Conservation (phyloP, 2,113 vertebrate genomes). For the Hippopotamus amphibius region DNA sequence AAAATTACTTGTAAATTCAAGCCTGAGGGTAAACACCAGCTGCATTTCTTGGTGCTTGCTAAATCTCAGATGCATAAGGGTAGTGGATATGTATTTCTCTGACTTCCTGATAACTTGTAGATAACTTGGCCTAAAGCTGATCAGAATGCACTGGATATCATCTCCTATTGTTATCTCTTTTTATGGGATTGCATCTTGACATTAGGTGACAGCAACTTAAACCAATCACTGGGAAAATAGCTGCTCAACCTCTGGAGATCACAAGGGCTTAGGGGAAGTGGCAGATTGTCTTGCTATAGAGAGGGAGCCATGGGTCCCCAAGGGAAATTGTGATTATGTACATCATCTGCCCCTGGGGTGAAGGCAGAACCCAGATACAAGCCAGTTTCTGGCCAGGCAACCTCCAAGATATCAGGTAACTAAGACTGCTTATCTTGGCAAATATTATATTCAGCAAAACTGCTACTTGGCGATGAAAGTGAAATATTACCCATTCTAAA, state of each 20-base stretch:
- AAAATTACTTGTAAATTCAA: neutral
- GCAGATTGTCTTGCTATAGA: neutral
- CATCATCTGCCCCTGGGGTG: rapidly evolving
- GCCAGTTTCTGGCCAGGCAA: neutral
- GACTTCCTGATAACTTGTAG: neutral
- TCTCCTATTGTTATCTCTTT: neutral
- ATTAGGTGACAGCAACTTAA: neutral
- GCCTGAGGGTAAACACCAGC: neutral
- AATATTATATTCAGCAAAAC: neutral
- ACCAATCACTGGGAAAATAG: neutral
- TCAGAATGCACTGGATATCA: neutral
- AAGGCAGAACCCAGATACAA: neutral
- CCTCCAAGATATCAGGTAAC: neutral
- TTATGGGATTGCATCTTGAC: neutral
- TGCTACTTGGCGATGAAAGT: neutral
- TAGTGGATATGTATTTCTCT: neutral
- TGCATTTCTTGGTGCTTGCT: neutral
- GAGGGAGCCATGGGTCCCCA: neutral
- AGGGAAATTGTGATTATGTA: neutral
- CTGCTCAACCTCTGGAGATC: neutral
- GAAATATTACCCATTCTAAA: neutral
- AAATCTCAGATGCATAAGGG: neutral
- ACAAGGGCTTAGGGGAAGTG: neutral
- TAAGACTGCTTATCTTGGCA: neutral
- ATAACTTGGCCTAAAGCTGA: neutral